Evolutionary conservation across 2,113 vertebrate species (phyloP).

Genomic region (Gymnogyps californianus): DNA sequence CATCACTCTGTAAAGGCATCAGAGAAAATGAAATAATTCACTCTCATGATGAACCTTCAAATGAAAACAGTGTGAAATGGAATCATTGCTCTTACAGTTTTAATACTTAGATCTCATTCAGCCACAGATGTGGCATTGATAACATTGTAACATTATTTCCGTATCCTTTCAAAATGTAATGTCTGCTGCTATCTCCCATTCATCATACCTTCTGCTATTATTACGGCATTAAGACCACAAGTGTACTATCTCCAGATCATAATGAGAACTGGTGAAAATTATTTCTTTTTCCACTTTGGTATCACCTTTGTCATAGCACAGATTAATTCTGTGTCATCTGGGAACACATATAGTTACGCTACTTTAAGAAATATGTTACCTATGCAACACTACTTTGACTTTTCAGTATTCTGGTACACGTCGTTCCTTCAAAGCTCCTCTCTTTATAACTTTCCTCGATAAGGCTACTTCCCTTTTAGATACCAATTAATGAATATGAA

Average conservation of each 20-base stretch:
- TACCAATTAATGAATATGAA: conserved; percentile 36
- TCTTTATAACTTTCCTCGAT: background rate
- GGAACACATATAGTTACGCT: background rate
- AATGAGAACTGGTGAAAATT: conserved; percentile 5
- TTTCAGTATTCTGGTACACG: background rate
- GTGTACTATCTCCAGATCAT: background rate
- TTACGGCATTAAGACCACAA: background rate
- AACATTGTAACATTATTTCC: background rate
- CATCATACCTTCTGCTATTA: background rate
- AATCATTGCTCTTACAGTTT: background rate
- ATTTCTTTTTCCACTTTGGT: conserved; percentile 33
- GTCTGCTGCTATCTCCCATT: background rate
- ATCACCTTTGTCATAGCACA: background rate
- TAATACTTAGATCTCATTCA: background rate
- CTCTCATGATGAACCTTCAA: background rate
- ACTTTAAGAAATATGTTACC: background rate
- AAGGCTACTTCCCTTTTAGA: conserved; percentile 1
- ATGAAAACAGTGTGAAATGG: background rate
- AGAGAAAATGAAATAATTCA: background rate
- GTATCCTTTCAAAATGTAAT: background rate
- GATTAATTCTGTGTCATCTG: background rate
- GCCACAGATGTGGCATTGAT: background rate
- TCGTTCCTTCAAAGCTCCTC: background rate
- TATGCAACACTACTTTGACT: background rate
- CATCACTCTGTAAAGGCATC: background rate